A percentile compares a stretch with the other conserved stretches of the same genome.
phyloP scores from a whole-genome alignment of 2,888 invertebrate species.

The Pecten maximus region DNA sequence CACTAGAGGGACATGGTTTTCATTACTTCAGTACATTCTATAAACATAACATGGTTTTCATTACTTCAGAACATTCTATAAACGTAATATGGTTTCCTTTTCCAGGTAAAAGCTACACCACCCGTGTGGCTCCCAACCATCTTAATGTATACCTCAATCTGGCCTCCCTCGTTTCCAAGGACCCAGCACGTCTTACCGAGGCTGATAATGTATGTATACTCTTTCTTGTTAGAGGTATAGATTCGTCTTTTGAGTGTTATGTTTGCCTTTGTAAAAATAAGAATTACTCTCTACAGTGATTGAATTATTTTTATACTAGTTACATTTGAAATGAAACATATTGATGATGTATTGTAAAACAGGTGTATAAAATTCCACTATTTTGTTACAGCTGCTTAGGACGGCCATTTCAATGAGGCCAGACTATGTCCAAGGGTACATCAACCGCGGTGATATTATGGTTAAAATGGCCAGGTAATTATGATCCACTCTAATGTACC shows the following conservation, averaged over 20 bases:
- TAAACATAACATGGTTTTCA: too few relatives aligned
- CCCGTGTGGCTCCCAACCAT: constrained; percentile 97
- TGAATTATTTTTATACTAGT: too few relatives aligned
- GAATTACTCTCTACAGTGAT: too few relatives aligned
- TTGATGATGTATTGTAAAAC: not conserved
- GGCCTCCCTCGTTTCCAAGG: constrained; percentile 96
- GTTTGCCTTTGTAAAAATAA: too few relatives aligned
- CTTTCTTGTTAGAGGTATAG: constrained; percentile 6
- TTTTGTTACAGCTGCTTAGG: constrained; percentile 87
- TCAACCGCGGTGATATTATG: constrained; percentile 97
- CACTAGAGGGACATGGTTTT: too few relatives aligned
- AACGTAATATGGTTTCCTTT: constrained; percentile 5
- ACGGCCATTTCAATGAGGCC: constrained; percentile 98
- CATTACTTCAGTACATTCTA: too few relatives aligned
- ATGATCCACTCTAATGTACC: not conserved
- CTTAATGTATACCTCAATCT: constrained; percentile 97
- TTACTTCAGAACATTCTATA: too few relatives aligned
- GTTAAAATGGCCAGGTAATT: constrained; percentile 91
- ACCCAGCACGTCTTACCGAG: constrained; percentile 94
- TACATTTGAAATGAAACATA: not conserved
- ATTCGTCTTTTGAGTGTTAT: too few relatives aligned
- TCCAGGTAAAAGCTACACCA: constrained; percentile 96
- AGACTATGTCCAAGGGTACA: constrained; percentile 96
- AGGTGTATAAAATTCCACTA: not conserved
- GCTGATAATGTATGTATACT: constrained; percentile 88